phyloP scores from a whole-genome alignment of 2,888 invertebrate genomes.

The Dasypolia templi region DNA sequence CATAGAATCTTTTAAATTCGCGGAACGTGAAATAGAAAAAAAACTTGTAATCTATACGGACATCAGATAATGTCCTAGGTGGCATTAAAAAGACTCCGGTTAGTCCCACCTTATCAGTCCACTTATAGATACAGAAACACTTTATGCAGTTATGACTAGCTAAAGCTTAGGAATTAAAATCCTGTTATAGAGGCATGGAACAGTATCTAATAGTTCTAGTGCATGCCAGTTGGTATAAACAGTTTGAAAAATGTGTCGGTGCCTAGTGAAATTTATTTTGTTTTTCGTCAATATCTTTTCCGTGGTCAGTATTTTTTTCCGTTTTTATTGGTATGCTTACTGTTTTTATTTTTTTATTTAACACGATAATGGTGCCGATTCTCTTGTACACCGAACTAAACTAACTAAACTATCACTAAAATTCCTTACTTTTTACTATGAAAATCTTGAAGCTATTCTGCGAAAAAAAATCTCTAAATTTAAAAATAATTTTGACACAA shows the following conservation, averaged over 20 bases:
- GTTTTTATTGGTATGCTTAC: not conserved
- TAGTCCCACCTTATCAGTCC: conserved; percentile 30
- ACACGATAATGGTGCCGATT: no score
- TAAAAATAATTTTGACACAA: no score
- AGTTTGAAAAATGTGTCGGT: conserved; percentile 46
- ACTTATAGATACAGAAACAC: conserved; percentile 41
- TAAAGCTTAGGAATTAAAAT: conserved; percentile 22
- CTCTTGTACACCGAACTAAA: no score
- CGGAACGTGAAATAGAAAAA: conserved; percentile 2
- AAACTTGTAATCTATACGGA: conserved; percentile 16
- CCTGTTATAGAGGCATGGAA: not conserved
- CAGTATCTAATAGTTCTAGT: not conserved
- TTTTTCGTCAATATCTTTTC: conserved; percentile 36
- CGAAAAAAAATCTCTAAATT: no score
- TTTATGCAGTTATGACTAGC: conserved; percentile 30
- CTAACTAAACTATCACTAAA: no score
- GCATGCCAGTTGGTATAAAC: not conserved
- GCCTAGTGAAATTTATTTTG: conserved; percentile 27
- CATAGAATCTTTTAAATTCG: not conserved
- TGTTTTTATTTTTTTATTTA: not conserved
- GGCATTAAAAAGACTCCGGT: conserved; percentile 11
- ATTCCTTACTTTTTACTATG: no score
- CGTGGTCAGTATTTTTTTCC: conserved; percentile 21
- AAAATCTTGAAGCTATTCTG: no score
- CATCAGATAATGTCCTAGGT: conserved; percentile 14